These are phyloP conservation scores for Gymnarchus niloticus DNA, from an alignment of 2,113 vertebrate genomes.

Conservation along the genomic window DNA sequence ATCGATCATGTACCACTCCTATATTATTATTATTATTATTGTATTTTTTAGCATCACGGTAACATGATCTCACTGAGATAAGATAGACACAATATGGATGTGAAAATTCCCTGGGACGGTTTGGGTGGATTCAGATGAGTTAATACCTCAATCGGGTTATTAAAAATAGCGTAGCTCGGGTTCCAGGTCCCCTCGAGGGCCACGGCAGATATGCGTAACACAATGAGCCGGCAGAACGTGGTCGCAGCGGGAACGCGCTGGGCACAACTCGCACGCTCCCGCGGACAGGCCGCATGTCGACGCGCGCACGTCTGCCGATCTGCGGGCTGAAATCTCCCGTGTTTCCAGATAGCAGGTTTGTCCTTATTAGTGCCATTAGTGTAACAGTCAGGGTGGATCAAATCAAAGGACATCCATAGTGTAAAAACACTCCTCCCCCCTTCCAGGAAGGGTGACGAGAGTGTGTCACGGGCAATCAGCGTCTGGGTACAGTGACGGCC, in stretches of 20 bases:
- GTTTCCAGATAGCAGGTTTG: constrained; percentile 70
- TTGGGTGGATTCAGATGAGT: constrained; percentile 54
- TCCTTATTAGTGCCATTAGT: constrained; percentile 77
- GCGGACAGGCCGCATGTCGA: background rate
- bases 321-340: constrained; percentile 51
- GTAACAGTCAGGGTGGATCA: constrained; percentile 72
- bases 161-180: constrained; percentile 63
- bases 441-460: constrained; percentile 55
- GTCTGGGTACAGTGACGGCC: constrained; percentile 60
- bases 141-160: constrained; percentile 62
- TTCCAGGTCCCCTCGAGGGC: constrained; percentile 59
- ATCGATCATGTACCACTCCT: constrained; percentile 1
- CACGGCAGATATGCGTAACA: constrained; percentile 54
- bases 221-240: constrained; percentile 36
- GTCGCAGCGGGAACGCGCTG: constrained; percentile 32
- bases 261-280: background rate
- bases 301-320: constrained; percentile 26
- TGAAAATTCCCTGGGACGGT: constrained; percentile 41
- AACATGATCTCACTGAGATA: background rate
- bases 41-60: background rate
- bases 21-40: constrained; percentile 2
- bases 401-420: constrained; percentile 64
- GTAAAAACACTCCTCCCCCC: constrained; percentile 50
- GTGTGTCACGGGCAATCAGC: constrained; percentile 63
- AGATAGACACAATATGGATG: constrained; percentile 1